A percentile compares a stretch with the other conserved stretches of the same genome.
phyloP scores from a whole-genome alignment of 2,113 vertebrate genomes.

The Lycaon pictus region DNA sequence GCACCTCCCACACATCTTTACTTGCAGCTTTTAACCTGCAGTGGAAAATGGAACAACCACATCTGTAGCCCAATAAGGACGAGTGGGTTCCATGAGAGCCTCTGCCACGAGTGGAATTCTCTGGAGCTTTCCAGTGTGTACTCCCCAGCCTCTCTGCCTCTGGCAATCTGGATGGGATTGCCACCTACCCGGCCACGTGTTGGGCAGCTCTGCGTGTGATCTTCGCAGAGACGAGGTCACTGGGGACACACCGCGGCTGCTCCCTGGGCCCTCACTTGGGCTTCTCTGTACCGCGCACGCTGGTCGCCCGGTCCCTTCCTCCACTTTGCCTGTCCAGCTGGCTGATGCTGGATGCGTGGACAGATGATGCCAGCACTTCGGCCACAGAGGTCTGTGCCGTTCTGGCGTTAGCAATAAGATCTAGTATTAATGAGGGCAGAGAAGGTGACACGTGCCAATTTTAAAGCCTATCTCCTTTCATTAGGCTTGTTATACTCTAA shows the following conservation, averaged over 20 bases:
- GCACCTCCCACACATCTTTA: fast-evolving
- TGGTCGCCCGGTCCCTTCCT: fast-evolving
- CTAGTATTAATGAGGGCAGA: background rate
- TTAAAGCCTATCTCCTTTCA: background rate
- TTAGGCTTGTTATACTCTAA: background rate
- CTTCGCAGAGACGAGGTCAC: background rate
- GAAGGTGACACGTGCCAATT: background rate
- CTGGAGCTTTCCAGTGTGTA: background rate
- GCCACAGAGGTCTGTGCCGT: background rate
- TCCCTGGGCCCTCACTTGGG: no score
- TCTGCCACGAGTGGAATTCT: fast-evolving
- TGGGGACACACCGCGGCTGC: no score
- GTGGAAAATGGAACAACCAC: background rate
- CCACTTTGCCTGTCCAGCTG: background rate
- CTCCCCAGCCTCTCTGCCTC: background rate
- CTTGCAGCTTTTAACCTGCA: background rate
- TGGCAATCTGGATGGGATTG: background rate
- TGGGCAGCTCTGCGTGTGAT: background rate
- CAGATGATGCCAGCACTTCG: background rate
- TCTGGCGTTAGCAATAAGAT: background rate
- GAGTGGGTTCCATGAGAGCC: background rate
- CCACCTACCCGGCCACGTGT: background rate
- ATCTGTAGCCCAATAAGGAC: background rate
- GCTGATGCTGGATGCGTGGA: fast-evolving
- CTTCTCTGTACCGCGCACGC: background rate